Evolutionary conservation across 2,888 invertebrate species (phyloP), one percentile per base, ranked within the genome.

Genomic region (Meghimatium bilineatum): DNA sequence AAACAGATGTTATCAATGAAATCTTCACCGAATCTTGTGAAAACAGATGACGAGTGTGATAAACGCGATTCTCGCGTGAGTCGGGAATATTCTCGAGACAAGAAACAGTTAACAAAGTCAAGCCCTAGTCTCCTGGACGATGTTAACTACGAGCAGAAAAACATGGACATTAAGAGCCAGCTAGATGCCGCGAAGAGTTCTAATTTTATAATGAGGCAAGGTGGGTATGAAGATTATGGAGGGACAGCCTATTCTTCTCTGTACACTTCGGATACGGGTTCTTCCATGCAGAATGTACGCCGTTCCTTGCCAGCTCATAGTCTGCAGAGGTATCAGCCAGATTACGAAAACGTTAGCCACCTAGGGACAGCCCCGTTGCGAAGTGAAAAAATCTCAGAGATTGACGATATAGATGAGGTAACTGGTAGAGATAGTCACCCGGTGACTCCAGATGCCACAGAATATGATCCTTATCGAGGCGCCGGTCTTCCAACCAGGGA

Each of bases 401-500:
- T 87, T 26, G 85, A 86, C 44, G 89, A 89, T 80, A 85, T 85
- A 60, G 89, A 90, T 36, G 88, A 89, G 20, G 89, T 88, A 44
- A 72, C 86, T 20, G 90, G 89, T 36, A 76, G 83, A 49, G 90
- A 89, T 67, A 85, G 88, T n/a, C 87, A 85, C 32, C 85, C 87
- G 23, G 76, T 80, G 23, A 82, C 87, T n/a, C 86, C 85, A 14
- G 82, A 77, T 69, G 84, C 86, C 23, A 81, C 81, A n/a, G 29
- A 82, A 23, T 29, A 78, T 67, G 75, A 75, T 38, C 88, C 88
- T 8, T 56, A 69, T 23, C 6, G 49, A 1, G 71, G 78, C 2
- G 71, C 71, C 0, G 78, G 78, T 0, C 72, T 66, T 3, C 96
- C 96, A 71, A 95, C 95, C 76, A 94, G 96, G 89, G 96, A 96